A percentile compares a stretch with the other conserved stretches of the same genome.
Conservation (phyloP, 2,113 vertebrate genomes). For the Chaetodon trifascialis region DNA sequence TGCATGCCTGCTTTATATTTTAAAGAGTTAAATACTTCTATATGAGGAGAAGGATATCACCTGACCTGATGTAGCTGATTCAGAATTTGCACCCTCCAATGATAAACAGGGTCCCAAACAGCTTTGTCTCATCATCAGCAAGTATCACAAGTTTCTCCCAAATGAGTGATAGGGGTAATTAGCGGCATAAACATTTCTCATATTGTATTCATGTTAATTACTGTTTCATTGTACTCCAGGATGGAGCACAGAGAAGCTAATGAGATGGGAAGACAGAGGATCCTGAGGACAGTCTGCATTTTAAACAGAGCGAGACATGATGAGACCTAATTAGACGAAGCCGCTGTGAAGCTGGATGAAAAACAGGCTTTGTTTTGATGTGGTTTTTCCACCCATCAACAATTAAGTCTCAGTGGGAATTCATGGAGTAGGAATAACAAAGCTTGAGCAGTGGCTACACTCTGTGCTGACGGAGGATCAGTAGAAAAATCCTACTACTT, state of each 20-base stretch:
- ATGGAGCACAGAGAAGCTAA: constrained; percentile 41
- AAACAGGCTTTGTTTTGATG: constrained; percentile 65
- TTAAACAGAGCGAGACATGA: constrained; percentile 59
- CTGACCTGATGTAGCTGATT: not conserved
- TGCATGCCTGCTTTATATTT: constrained; percentile 14
- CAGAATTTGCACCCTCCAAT: not conserved
- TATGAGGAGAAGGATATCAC: constrained; percentile 1
- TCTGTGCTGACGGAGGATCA: constrained; percentile 40
- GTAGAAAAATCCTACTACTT: constrained; percentile 37
- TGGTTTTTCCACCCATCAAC: constrained; percentile 44
- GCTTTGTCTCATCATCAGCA: constrained; percentile 27
- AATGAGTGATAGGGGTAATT: constrained; percentile 48
- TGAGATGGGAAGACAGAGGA: constrained; percentile 60
- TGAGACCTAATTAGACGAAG: constrained; percentile 65
- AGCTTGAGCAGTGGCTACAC: constrained; percentile 7
- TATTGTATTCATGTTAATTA: constrained; percentile 46
- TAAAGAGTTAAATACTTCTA: constrained; percentile 2
- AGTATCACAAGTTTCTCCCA: constrained; percentile 32
- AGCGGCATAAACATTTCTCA: constrained; percentile 49
- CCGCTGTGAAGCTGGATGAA: constrained; percentile 39
- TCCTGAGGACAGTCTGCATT: constrained; percentile 53
- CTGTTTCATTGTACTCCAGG: constrained; percentile 16
- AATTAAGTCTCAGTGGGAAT: constrained; percentile 52
- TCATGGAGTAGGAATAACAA: constrained; percentile 47
- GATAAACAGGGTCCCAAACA: constrained; percentile 7